Conservation (phyloP, 2,888 invertebrate species). For the Malthinus seriepunctatus region DNA sequence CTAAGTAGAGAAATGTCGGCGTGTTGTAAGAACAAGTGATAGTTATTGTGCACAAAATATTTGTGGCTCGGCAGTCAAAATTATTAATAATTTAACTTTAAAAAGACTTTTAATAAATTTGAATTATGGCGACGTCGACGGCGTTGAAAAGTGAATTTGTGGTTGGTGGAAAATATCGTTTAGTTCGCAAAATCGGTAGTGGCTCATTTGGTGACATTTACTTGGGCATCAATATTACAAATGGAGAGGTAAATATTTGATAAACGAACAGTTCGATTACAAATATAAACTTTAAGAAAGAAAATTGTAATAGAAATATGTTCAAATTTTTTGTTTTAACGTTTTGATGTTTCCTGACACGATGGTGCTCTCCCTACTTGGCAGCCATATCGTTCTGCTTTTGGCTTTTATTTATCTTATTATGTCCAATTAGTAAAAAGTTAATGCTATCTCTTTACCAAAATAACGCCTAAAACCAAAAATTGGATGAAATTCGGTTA, state of each 20-base stretch:
- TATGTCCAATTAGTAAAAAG: slow-evolving; percentile 12
- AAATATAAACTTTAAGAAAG: neutral
- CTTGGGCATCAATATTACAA: slow-evolving; percentile 88
- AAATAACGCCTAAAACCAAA: no score
- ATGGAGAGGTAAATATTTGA: slow-evolving; percentile 76
- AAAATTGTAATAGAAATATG: slow-evolving; percentile 6
- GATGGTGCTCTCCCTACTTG: slow-evolving; percentile 31
- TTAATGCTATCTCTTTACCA: slow-evolving; percentile 6
- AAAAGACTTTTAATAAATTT: slow-evolving; percentile 49
- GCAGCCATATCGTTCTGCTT: slow-evolving; percentile 38
- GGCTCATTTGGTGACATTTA: slow-evolving; percentile 99
- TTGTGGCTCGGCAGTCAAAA: slow-evolving; percentile 52
- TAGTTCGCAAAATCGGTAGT: slow-evolving; percentile 96
- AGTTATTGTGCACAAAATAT: slow-evolving; percentile 54
- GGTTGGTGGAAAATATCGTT: slow-evolving; percentile 91
- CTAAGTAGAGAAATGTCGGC: slow-evolving; percentile 60
- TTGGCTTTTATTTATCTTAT: slow-evolving; percentile 26
- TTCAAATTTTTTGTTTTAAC: slow-evolving; percentile 32
- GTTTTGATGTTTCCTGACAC: slow-evolving; percentile 28
- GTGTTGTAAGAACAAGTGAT: slow-evolving; percentile 58
- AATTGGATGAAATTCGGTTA: no score
- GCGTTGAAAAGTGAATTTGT: slow-evolving; percentile 71
- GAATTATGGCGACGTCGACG: slow-evolving; percentile 52
- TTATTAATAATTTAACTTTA: slow-evolving; percentile 47
- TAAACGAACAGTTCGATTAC: slow-evolving; percentile 16